These are phyloP conservation scores for Toxostoma redivivum DNA, from an alignment of 2,113 vertebrate genomes.

Conservation along the genomic window DNA sequence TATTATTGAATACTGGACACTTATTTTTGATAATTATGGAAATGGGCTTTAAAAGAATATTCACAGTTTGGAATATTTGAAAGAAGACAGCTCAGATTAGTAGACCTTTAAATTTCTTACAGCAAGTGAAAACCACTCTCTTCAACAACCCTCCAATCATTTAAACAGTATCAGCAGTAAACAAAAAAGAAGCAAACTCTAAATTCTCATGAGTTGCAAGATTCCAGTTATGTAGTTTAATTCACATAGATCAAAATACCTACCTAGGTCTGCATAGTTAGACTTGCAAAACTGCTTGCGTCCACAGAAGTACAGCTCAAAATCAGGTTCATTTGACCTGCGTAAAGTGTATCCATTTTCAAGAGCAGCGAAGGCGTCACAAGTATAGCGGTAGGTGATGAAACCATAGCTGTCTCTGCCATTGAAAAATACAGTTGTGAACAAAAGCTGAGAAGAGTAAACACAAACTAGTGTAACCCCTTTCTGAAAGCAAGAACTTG, in stretches of 20 bases:
- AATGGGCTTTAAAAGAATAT: neutral
- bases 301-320: slow-evolving; percentile 97
- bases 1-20: neutral
- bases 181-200: neutral
- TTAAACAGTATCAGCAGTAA: neutral
- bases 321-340: slow-evolving; percentile 89
- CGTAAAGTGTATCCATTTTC: slow-evolving; percentile 96
- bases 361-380: slow-evolving; percentile 97
- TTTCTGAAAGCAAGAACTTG: slow-evolving; percentile 20
- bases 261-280: slow-evolving; percentile 99
- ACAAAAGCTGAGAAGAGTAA: neutral
- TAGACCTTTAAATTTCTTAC: neutral
- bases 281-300: slow-evolving; percentile 95
- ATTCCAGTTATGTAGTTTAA: neutral
- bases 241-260: slow-evolving; percentile 51
- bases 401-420: slow-evolving; percentile 98
- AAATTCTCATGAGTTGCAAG: neutral
- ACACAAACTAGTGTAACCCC: slow-evolving; percentile 20
- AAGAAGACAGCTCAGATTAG: neutral
- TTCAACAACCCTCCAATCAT: neutral
- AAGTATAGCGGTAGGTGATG: slow-evolving; percentile 99
- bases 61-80: neutral
- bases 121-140: neutral
- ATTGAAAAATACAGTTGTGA: slow-evolving; percentile 61
- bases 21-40: neutral